phyloP scores from a whole-genome alignment of 1,140 invertebrate species.

The Drosophila ananassae region DNA sequence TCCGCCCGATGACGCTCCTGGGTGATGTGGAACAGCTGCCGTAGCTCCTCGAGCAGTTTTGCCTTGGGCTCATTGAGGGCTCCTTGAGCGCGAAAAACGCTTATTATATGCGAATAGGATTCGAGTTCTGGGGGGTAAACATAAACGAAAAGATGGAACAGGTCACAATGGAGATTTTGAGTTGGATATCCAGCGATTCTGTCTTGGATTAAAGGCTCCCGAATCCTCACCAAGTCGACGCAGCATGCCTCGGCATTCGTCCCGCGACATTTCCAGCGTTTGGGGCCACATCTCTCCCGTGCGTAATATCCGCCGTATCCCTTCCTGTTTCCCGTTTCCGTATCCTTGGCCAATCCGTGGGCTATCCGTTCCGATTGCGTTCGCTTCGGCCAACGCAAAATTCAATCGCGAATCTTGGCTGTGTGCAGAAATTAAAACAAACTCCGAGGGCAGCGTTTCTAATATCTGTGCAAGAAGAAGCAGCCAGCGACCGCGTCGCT shows the following conservation, averaged over 20 bases:
- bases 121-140: slow-evolving; percentile 90
- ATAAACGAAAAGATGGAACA: slow-evolving; percentile 22
- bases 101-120: slow-evolving; percentile 94
- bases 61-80: slow-evolving; percentile 92
- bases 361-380: slow-evolving; percentile 57
- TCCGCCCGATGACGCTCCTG: slow-evolving; percentile 95
- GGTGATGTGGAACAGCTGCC: slow-evolving; percentile 92
- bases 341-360: slow-evolving; percentile 49
- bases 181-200: neutral
- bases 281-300: slow-evolving; percentile 88
- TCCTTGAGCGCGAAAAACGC: slow-evolving; percentile 95
- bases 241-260: slow-evolving; percentile 94
- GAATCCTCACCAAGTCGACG: slow-evolving; percentile 89
- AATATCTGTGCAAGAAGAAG: slow-evolving; percentile 22
- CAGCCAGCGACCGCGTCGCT: neutral
- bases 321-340: slow-evolving; percentile 12
- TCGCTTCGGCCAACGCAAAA: slow-evolving; percentile 33
- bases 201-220: neutral
- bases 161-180: neutral
- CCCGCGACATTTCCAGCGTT: slow-evolving; percentile 90
- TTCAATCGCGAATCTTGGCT: slow-evolving; percentile 37
- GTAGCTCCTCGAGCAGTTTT: slow-evolving; percentile 92
- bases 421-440: slow-evolving; percentile 52
- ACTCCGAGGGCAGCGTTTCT: slow-evolving; percentile 47
- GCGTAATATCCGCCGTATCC: slow-evolving; percentile 30